Evolutionary conservation across 2,888 invertebrate species (phyloP).

Genomic region (Drosophila peninsularis): DNA sequence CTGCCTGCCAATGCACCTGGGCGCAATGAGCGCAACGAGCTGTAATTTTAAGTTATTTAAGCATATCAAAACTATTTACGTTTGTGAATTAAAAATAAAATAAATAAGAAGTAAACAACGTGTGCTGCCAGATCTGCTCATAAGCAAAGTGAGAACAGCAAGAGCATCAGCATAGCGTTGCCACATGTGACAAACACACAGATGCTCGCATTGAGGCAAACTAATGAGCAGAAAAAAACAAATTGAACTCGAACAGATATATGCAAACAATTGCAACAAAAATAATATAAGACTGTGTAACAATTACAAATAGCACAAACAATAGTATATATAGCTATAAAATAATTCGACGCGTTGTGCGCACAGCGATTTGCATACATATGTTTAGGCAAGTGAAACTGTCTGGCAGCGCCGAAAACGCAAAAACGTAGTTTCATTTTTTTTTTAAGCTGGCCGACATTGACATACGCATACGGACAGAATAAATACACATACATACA

Average conservation of each 20-base stretch:
- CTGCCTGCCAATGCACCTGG: slow-evolving; percentile 44
- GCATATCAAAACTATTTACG: neutral
- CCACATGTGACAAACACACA: neutral
- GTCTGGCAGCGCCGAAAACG: slow-evolving; percentile 37
- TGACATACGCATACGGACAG: slow-evolving; percentile 51
- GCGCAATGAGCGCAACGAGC: slow-evolving; percentile 46
- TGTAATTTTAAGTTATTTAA: slow-evolving; percentile 30
- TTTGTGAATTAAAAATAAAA: neutral
- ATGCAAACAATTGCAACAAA: neutral
- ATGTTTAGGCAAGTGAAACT: neutral
- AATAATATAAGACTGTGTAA: neutral
- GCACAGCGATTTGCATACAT: neutral
- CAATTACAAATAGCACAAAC: neutral
- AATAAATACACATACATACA: slow-evolving; percentile 46
- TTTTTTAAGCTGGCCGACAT: slow-evolving; percentile 58
- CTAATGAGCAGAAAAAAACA: too few relatives aligned
- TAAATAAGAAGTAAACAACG: neutral
- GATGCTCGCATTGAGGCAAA: neutral
- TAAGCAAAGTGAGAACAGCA: too few relatives aligned
- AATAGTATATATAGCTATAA: neutral
- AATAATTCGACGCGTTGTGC: neutral
- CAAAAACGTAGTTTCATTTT: slow-evolving; percentile 55
- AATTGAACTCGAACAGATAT: neutral
- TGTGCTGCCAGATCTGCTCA: slow-evolving; percentile 26
- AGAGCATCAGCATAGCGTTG: slow-evolving; percentile 5